Base-by-base conservation (phyloP, 2,888 invertebrate genomes). In the Keiferia lycopersicella region DNA sequence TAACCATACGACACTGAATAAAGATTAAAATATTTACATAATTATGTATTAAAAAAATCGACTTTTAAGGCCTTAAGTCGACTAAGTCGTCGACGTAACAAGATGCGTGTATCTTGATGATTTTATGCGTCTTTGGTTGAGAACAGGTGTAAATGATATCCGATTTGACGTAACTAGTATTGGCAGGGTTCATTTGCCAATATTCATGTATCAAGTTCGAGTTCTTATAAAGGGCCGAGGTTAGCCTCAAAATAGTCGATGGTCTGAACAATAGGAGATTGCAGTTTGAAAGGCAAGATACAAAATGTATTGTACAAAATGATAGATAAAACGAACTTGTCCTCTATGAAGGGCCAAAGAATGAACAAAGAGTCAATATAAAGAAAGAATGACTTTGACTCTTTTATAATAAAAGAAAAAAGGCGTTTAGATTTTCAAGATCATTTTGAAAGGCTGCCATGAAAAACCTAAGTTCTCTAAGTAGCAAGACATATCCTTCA, bases 1-100 rank as follows among this genome's bases (percentile, higher is more conserved):
- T 70, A 71, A 76, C 72, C 60, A 64, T 65, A 62, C 61, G 64
- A 61, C 51, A 67, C 56, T 58, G 58, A 58, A 20, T 1, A 38
- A 7, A 12, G 18, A 38, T 34, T n/a, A n/a, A 8, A n/a, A 26
- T 53, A 26, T 14, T 18, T 18, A 20, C 12, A 12, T n/a, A 30
- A 56, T 14, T 12, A 30, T n/a, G 1, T 6, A 26, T 30, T 26
- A 56, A 34, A 22, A 56, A n/a, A 14, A 6, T 16, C 56, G 26
- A 34, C 56, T 56, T 56, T 56, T 56, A n/a, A n/a, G n/a, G 26
- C 26, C 22, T 30, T 56, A 56, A 14, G 30, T 34, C n/a, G 3
- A n/a, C n/a, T 30, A 56, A 4, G 34, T n/a, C 11, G 8, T 6
- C 34, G 30, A 10, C n/a, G 16, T 14, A 7, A 56, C 30, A 56